Evolutionary conservation across 2,113 vertebrate species (phyloP).

Genomic region (Alethe castanea): DNA sequence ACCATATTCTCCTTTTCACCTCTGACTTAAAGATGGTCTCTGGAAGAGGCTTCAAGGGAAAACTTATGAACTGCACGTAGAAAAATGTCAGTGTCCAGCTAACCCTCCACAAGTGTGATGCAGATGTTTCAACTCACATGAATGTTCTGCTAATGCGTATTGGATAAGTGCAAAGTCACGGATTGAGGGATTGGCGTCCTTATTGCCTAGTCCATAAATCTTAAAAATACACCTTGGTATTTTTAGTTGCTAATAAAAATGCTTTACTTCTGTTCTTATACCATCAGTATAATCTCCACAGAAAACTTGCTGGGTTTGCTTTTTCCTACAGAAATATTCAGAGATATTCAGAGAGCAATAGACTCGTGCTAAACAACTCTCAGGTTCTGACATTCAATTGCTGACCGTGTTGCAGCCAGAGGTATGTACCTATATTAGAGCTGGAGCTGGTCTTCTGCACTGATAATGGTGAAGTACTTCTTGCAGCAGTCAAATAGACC

Average conservation of each 20-base stretch:
- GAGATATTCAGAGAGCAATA: neutral
- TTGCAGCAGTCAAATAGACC: neutral
- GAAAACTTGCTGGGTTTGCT: neutral
- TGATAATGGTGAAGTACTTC: neutral
- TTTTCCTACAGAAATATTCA: neutral
- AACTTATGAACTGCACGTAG: neutral
- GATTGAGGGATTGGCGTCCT: neutral
- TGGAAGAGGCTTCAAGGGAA: neutral
- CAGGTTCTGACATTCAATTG: neutral
- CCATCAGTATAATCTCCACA: neutral
- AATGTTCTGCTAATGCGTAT: neutral
- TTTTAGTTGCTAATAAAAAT: neutral
- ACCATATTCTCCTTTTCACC: neutral
- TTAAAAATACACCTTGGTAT: neutral
- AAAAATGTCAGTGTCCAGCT: neutral
- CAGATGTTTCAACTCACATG: constrained; percentile 26
- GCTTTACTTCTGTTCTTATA: neutral
- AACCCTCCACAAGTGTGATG: neutral
- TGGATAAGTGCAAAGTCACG: neutral
- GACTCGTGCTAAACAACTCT: neutral
- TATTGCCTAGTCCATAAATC: neutral
- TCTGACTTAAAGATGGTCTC: neutral
- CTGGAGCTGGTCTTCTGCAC: neutral
- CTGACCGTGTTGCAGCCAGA: neutral
- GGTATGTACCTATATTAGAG: neutral